Conservation (phyloP, 1,140 invertebrate species). For the Argopecten irradians region DNA sequence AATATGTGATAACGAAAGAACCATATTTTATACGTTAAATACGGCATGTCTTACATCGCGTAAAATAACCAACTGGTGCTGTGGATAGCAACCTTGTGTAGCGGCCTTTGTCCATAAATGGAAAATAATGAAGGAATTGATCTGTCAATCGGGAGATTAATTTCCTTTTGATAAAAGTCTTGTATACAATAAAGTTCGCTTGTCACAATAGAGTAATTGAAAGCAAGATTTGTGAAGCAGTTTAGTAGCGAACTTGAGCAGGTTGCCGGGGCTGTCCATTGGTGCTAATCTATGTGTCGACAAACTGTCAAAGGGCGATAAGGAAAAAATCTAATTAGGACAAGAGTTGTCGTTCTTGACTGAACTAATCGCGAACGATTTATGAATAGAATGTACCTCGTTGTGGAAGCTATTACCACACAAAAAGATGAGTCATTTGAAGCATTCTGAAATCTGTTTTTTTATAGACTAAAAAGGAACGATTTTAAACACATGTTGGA, state of each 20-base stretch:
- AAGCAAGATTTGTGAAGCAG: constrained; percentile 8
- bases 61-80: background rate
- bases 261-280: background rate
- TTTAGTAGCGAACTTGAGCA: constrained; percentile 16
- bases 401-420: background rate
- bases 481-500: no score
- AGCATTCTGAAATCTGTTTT: no score
- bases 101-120: constrained; percentile 47
- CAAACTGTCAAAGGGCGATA: constrained; percentile 20
- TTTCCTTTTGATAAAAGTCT: background rate
- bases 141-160: constrained; percentile 1
- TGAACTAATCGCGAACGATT: background rate
- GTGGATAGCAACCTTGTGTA: background rate
- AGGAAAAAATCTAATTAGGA: constrained; percentile 22
- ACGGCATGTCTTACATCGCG: background rate
- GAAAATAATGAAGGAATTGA: constrained; percentile 55
- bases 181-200: constrained; percentile 11
- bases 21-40: constrained; percentile 35
- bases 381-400: background rate
- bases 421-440: background rate
- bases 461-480: no score
- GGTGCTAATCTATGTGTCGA: constrained; percentile 15
- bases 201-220: constrained; percentile 17
- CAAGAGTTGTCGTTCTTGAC: constrained; percentile 7
- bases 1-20: constrained; percentile 54